Evolutionary conservation across 2,113 vertebrate genomes (phyloP).

Genomic region (Hippolais icterina): DNA sequence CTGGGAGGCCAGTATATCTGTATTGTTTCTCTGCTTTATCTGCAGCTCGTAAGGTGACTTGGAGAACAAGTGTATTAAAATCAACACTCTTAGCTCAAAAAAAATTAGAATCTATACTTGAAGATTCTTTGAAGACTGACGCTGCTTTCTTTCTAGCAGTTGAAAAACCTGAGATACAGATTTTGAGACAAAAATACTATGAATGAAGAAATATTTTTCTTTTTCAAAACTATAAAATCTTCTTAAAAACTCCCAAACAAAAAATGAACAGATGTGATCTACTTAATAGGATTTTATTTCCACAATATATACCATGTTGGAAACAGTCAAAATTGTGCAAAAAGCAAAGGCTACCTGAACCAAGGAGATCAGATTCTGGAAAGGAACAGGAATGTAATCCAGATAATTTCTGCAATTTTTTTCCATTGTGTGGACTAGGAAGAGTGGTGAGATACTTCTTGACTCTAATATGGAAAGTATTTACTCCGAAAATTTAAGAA

Average conservation of each 20-base stretch:
- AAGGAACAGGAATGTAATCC: background rate
- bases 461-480: background rate
- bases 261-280: background rate
- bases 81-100: background rate
- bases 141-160: background rate
- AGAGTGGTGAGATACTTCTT: background rate
- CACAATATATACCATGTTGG: rapidly evolving
- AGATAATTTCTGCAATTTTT: background rate
- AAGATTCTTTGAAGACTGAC: background rate
- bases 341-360: background rate
- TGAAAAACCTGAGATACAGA: background rate
- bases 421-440: background rate
- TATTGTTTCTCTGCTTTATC: background rate
- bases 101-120: background rate
- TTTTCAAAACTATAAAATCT: background rate
- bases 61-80: background rate
- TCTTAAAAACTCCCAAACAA: rapidly evolving
- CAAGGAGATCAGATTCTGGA: background rate
- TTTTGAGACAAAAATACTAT: background rate
- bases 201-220: background rate
- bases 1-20: background rate
- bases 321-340: background rate
- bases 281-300: background rate
- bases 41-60: background rate
- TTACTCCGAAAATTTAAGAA: background rate